Conservation (phyloP, 2,113 vertebrate genomes). For the Scartelaos histophorus region DNA sequence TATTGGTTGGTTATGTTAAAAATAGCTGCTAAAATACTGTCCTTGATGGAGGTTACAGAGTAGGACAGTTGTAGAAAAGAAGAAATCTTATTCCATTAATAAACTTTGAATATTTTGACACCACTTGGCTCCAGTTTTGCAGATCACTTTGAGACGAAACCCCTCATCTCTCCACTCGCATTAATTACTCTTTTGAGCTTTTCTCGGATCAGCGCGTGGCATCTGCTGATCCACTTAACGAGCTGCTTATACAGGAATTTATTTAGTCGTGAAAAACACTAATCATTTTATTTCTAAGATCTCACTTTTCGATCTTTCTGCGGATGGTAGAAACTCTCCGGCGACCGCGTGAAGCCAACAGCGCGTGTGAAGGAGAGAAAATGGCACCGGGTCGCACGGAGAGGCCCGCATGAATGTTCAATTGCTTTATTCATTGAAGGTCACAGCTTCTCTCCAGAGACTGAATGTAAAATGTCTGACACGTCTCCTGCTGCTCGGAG, state of each 20-base stretch:
- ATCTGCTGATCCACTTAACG: constrained; percentile 21
- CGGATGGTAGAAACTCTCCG: constrained; percentile 2
- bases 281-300: background rate
- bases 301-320: background rate
- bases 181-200: constrained; percentile 27
- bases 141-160: constrained; percentile 2
- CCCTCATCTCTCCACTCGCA: constrained; percentile 13
- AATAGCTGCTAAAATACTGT: background rate
- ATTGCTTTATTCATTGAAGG: constrained; percentile 41
- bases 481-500: constrained; percentile 38
- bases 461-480: constrained; percentile 36
- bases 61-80: background rate
- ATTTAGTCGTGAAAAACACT: background rate
- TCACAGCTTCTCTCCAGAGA: constrained; percentile 36
- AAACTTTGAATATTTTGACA: background rate
- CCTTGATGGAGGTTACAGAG: background rate
- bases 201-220: constrained; percentile 15
- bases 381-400: constrained; percentile 18
- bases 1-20: no score
- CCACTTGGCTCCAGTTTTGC: background rate
- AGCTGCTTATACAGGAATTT: constrained; percentile 6
- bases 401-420: constrained; percentile 31
- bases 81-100: background rate
- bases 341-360: background rate
- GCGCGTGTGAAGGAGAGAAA: background rate